Conservation (phyloP, 2,113 vertebrate genomes). For the Pygoscelis adeliae region DNA sequence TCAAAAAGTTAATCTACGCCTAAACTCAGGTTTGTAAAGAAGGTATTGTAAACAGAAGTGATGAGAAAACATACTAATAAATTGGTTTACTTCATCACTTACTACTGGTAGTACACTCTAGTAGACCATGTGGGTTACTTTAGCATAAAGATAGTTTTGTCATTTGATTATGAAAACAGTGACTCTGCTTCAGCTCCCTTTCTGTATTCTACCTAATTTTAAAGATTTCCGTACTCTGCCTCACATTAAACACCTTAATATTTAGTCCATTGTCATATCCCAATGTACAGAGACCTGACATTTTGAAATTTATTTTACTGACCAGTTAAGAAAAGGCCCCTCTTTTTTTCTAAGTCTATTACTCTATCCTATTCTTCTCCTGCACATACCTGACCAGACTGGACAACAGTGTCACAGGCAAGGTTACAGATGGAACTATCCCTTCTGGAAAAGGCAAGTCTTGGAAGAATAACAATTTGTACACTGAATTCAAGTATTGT, state of each 20-base stretch:
- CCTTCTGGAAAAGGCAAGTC: background rate
- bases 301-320: background rate
- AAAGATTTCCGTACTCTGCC: background rate
- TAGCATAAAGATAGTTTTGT: background rate
- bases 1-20: background rate
- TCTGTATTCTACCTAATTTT: background rate
- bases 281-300: background rate
- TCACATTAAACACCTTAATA: background rate
- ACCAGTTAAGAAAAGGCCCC: background rate
- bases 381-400: background rate
- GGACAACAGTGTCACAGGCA: background rate
- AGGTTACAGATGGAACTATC: slow-evolving; percentile 4
- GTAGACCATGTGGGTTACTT: background rate
- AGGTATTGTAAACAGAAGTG: background rate
- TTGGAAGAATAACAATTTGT: background rate
- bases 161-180: background rate
- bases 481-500: slow-evolving; percentile 17
- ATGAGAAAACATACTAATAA: background rate
- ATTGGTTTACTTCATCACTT: background rate
- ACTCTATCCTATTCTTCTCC: background rate
- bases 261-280: background rate
- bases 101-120: background rate
- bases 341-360: background rate
- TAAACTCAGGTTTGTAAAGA: background rate
- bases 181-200: background rate